Percentiles rank a stretch among this genome's conserved stretches.
Conservation (phyloP, 92 coral and sea anemone species). For the Siderastrea radians region DNA sequence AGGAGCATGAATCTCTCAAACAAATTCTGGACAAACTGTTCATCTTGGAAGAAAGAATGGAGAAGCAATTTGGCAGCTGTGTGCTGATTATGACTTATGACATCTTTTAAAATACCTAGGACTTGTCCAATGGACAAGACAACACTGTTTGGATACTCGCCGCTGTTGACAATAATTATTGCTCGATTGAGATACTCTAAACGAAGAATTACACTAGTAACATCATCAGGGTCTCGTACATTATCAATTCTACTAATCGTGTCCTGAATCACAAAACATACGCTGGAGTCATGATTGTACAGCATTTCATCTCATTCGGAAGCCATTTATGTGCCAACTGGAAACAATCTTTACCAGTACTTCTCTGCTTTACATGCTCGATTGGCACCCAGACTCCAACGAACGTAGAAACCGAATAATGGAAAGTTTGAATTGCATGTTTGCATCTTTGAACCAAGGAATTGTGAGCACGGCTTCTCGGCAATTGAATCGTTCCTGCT, state of each 20-base stretch:
- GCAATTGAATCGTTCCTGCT: no score
- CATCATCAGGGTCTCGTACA: not conserved
- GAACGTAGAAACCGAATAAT: no score
- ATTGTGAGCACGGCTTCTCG: no score
- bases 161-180: not conserved
- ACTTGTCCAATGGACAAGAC: not conserved
- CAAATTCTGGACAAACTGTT: slow-evolving; percentile 10
- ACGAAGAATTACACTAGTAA: slow-evolving; percentile 1
- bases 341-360: no score
- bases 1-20: not conserved
- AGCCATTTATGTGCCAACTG: no score
- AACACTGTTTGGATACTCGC: not conserved
- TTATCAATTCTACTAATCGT: not conserved
- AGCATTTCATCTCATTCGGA: no score
- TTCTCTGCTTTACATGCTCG: no score
- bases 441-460: no score
- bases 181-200: not conserved
- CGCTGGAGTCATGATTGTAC: not conserved
- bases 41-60: not conserved
- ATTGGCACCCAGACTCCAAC: no score
- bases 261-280: not conserved
- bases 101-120: not conserved
- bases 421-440: no score
- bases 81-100: not conserved
- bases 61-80: not conserved